phyloP scores from a whole-genome alignment of 2,113 vertebrate genomes.

The Alaudala cheleensis region DNA sequence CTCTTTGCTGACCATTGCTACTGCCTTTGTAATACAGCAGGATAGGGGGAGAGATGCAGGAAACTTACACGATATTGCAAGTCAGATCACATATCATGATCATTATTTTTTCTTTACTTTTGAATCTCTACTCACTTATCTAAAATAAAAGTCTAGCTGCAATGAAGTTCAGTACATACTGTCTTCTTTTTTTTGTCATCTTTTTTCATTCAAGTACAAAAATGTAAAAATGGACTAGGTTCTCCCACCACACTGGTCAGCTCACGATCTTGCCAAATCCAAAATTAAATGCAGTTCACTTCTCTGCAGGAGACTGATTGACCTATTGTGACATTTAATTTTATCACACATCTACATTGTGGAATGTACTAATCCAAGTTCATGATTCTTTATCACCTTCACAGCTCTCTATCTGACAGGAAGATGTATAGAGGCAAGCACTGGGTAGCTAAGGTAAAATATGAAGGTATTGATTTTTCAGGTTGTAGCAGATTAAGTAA shows the following conservation, averaged over 20 bases:
- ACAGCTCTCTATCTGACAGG: neutral
- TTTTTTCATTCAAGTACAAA: neutral
- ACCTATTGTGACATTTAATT: neutral
- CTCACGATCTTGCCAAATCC: neutral
- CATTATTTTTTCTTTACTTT: neutral
- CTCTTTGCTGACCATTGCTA: neutral
- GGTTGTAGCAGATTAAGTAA: constrained; percentile 37
- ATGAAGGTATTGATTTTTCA: constrained; percentile 52
- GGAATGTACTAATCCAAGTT: constrained; percentile 25
- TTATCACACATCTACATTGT: neutral
- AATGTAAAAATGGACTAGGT: neutral
- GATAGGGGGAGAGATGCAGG: neutral
- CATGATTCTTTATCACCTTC: constrained; percentile 18
- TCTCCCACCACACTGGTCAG: neutral
- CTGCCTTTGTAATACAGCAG: neutral
- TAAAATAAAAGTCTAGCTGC: neutral
- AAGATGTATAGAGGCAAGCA: constrained; percentile 10
- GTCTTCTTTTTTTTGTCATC: neutral
- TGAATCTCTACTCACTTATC: neutral
- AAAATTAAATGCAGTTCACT: neutral
- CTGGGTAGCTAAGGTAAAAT: constrained; percentile 8
- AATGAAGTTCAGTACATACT: neutral
- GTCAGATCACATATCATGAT: neutral
- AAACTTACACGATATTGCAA: neutral
- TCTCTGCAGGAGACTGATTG: neutral